Conservation (phyloP, 2,797 vertebrate species). For the Sorex maritimensis region DNA sequence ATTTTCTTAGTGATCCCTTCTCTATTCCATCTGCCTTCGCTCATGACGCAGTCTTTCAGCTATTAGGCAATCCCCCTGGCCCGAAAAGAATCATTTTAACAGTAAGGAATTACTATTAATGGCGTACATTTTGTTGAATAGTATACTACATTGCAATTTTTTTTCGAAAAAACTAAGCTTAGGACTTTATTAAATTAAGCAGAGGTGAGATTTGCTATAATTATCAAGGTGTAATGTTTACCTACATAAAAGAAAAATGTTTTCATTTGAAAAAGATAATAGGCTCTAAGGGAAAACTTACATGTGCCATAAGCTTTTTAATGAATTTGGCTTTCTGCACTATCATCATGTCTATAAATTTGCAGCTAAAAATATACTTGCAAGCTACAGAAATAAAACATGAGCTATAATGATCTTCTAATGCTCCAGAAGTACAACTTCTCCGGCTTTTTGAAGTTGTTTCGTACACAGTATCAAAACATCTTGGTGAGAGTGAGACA, state of each 20-base stretch:
- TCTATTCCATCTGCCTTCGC: no score
- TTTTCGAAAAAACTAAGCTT: background rate
- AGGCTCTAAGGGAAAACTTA: background rate
- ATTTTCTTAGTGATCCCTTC: no score
- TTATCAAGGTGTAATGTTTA: constrained; percentile 36
- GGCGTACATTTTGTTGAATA: background rate
- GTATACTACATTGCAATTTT: background rate
- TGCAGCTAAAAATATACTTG: background rate
- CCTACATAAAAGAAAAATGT: background rate
- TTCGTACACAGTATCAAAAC: background rate
- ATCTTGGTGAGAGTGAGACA: constrained; percentile 18
- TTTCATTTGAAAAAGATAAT: constrained; percentile 2
- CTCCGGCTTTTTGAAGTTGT: background rate
- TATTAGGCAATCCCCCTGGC: no score
- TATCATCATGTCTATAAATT: background rate
- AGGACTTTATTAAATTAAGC: background rate
- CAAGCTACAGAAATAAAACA: background rate
- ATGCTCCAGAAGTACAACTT: background rate
- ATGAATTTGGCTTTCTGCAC: background rate
- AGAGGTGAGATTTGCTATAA: background rate
- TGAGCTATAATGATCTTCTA: background rate
- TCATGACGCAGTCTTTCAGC: no score
- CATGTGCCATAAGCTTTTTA: background rate
- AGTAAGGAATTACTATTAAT: background rate
- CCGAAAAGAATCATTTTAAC: background rate